Base-by-base conservation (phyloP, 2,113 vertebrate genomes). In the Paedocypris sp. region DNA sequence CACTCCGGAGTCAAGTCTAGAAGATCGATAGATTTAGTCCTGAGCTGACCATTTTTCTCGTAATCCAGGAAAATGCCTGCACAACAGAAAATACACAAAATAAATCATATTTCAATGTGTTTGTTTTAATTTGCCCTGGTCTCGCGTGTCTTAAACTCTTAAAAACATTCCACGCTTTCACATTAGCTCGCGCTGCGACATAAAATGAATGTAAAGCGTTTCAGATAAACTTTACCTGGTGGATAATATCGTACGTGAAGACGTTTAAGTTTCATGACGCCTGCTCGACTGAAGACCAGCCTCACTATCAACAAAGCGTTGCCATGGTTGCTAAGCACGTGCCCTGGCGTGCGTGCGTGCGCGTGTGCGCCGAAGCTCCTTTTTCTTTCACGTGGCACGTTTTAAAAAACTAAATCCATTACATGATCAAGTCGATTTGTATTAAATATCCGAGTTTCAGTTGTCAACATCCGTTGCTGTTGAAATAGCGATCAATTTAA, bases 51-150 rank as follows among this genome's bases (percentile, higher is more conserved):
- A 36, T 41, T 72, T 79, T 87, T 85, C 26, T 91, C 81, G 60
- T 92, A 98, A 58, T 98, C 95, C 71, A 98, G 68, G 73, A 93
- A 86, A 74, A 98, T 90, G 60, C 92, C 93, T 98, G 68, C 29
- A 1, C 13, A 25, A 0, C 62, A 31, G 66, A 47, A n/a, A n/a
- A n/a, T n/a, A n/a, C n/a, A 11, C 18, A 38, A 43, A 35, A 46
- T 18, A 32, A 31, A 5, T 9, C 25, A 25, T 43, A 56, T 12
- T 33, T 54, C 4, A n/a, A n/a, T n/a, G n/a, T n/a, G n/a, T n/a
- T n/a, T n/a, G n/a, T n/a, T n/a, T n/a, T n/a, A n/a, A n/a, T n/a
- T n/a, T n/a, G n/a, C n/a, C n/a, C n/a, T n/a, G n/a, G n/a, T n/a
- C n/a, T n/a, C n/a, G n/a, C n/a, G n/a, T n/a, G n/a, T n/a, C n/a